Conservation (phyloP, 1,140 invertebrate genomes). For the Meloidogyne chitwoodi region DNA sequence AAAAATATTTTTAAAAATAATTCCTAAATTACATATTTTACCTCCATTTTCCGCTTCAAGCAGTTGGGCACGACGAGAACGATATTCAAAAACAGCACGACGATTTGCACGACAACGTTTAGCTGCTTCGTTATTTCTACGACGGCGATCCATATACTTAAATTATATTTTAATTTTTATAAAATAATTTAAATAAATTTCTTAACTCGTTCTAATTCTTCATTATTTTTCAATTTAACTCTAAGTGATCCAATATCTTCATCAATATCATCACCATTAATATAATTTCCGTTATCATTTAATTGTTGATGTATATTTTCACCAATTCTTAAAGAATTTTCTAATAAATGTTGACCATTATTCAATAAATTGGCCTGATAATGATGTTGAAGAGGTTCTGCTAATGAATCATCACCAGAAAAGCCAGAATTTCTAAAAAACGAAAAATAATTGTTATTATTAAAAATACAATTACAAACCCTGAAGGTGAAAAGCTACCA, state of each 20-base stretch:
- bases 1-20: background rate
- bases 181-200: background rate
- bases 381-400: background rate
- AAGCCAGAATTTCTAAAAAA: constrained; percentile 14
- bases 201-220: constrained; percentile 15
- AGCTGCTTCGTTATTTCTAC: constrained; percentile 56
- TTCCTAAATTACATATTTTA: background rate
- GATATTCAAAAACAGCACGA: constrained; percentile 56
- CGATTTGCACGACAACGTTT: constrained; percentile 56
- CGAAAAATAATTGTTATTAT: background rate
- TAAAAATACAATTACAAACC: background rate
- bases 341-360: background rate
- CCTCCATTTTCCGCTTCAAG: constrained; percentile 49
- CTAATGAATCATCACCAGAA: constrained; percentile 16
- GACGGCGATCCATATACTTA: constrained; percentile 55
- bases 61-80: constrained; percentile 45
- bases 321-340: background rate
- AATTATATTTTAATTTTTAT: background rate
- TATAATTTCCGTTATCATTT: background rate
- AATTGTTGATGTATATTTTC: background rate
- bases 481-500: constrained; percentile 15
- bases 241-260: background rate
- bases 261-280: background rate
- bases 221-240: constrained; percentile 1
- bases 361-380: background rate